Evolutionary conservation across 2,113 vertebrate genomes (phyloP).

Genomic region (Microtus pennsylvanicus): DNA sequence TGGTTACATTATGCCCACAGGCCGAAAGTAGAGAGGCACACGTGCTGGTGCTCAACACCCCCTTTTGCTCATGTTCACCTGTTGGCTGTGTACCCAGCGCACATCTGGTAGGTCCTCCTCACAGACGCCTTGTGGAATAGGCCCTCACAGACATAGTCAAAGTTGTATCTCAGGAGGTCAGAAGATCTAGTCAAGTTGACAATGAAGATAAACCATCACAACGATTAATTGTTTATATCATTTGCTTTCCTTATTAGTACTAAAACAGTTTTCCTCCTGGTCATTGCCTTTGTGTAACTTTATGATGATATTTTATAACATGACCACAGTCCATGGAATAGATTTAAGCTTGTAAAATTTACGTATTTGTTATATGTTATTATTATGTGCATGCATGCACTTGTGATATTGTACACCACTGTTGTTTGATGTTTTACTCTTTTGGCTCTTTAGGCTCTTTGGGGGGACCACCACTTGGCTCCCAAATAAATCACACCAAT

Average conservation of each 20-base stretch:
- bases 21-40: background rate
- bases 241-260: background rate
- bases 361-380: background rate
- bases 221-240: background rate
- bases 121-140: background rate
- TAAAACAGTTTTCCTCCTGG: background rate
- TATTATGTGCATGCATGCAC: background rate
- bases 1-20: too few species aligned
- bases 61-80: background rate
- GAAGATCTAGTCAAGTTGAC: background rate
- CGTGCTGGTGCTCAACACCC: background rate
- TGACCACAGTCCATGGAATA: background rate
- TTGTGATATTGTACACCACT: background rate
- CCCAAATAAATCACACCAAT: too few species aligned
- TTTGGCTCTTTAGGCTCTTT: too few species aligned
- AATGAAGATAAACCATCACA: background rate
- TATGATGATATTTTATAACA: slow-evolving; percentile 28
- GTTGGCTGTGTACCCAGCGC: background rate
- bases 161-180: background rate
- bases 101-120: background rate
- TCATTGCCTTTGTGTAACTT: background rate
- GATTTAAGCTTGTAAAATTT: background rate
- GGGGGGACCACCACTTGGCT: too few species aligned
- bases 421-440: too few species aligned
- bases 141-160: background rate